A percentile compares a stretch with the other conserved stretches of the same genome.
These are phyloP conservation scores for Crepidodera aurea DNA, from an alignment of 2,888 invertebrate genomes.

Conservation along the genomic window DNA sequence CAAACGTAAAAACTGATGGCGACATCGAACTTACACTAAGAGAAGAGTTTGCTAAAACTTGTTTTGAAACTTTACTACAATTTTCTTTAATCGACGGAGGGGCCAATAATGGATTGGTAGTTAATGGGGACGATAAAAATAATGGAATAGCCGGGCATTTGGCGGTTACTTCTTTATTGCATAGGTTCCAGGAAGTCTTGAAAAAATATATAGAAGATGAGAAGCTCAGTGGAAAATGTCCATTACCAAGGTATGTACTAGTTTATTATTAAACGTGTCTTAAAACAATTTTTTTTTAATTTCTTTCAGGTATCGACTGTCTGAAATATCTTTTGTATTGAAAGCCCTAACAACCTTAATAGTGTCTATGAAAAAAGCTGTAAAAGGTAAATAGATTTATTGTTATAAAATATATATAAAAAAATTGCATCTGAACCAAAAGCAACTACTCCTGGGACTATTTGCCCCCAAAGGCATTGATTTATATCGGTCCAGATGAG, in stretches of 20 bases:
- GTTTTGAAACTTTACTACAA: constrained; percentile 94
- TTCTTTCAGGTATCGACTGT: constrained; percentile 81
- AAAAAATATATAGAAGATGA: constrained; percentile 87
- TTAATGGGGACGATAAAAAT: constrained; percentile 59
- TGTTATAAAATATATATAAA: background rate
- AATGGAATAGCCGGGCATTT: constrained; percentile 74
- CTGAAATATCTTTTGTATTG: constrained; percentile 95
- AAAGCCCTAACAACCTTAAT: constrained; percentile 94
- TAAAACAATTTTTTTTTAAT: constrained; percentile 7
- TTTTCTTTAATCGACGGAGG: constrained; percentile 86
- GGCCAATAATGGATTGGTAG: constrained; percentile 62
- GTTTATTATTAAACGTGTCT: background rate
- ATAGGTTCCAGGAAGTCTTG: constrained; percentile 92
- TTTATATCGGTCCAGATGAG: too few relatives aligned
- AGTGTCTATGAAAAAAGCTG: constrained; percentile 90
- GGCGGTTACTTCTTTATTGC: constrained; percentile 90
- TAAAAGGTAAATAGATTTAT: constrained; percentile 79
- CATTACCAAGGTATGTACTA: constrained; percentile 74
- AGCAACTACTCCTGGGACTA: too few relatives aligned
- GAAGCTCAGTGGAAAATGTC: constrained; percentile 83
- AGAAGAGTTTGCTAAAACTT: constrained; percentile 95
- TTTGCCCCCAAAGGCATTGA: too few relatives aligned
- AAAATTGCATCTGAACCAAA: background rate
- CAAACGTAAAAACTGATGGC: constrained; percentile 73
- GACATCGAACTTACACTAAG: constrained; percentile 83